Conservation (phyloP, 2,888 invertebrate species). For the Agonum fuliginosum region DNA sequence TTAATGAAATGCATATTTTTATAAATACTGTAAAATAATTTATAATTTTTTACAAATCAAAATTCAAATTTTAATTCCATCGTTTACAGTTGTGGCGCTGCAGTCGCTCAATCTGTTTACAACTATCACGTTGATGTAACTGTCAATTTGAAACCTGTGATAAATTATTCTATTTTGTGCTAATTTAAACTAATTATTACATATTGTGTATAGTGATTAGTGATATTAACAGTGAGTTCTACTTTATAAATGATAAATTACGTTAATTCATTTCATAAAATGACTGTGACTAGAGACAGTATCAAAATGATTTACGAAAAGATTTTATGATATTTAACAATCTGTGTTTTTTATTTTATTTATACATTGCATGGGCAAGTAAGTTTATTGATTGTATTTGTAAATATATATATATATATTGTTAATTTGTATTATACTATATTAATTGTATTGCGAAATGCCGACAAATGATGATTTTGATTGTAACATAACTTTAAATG, state of each 20-base stretch:
- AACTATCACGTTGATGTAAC: neutral
- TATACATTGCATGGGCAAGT: neutral
- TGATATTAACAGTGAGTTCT: neutral
- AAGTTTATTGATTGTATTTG: neutral
- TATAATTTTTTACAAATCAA: neutral
- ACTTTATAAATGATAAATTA: neutral
- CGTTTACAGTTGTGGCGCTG: neutral
- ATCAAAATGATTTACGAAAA: neutral
- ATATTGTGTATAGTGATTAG: neutral
- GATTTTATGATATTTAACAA: conserved; percentile 5
- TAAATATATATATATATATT: conserved; percentile 6
- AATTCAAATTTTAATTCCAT: conserved; percentile 3
- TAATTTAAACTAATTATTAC: neutral
- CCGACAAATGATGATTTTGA: conserved; percentile 32
- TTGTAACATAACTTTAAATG: conserved; percentile 63
- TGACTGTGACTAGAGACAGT: neutral
- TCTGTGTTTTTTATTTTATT: neutral
- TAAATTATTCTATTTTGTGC: neutral
- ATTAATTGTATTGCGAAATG: conserved; percentile 4
- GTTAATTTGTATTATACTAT: neutral
- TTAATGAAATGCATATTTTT: neutral
- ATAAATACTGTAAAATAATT: neutral
- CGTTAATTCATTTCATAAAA: neutral
- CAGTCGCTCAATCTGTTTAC: neutral
- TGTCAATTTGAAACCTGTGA: conserved; percentile 3